Evolutionary conservation across 2,797 vertebrate species (phyloP).

Genomic region (Alcedo quadribrachys): DNA sequence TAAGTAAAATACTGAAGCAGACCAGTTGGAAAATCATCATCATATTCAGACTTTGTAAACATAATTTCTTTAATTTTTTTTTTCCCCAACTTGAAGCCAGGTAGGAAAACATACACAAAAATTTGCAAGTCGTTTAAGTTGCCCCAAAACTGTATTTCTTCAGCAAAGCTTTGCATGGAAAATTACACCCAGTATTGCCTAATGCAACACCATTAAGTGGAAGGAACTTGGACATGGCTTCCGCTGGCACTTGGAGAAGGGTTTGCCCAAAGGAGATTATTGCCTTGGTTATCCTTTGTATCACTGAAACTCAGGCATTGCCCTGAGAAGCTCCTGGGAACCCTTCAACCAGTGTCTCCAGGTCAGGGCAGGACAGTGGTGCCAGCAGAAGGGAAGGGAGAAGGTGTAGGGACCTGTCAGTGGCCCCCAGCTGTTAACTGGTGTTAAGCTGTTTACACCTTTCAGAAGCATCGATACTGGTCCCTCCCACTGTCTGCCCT

Average conservation of each 20-base stretch:
- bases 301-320: neutral
- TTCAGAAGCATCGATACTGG: fast-evolving
- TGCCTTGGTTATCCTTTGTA: neutral
- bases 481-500: neutral
- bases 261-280: neutral
- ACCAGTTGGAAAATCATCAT: conserved; percentile 19
- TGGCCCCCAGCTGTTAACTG: neutral
- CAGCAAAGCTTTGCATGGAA: neutral
- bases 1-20: neutral
- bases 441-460: neutral
- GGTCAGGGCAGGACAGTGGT: neutral
- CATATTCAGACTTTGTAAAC: conserved; percentile 10
- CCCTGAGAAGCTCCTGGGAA: neutral
- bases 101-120: neutral
- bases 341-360: neutral
- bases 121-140: neutral
- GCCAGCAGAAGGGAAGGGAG: neutral
- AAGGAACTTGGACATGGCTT: neutral
- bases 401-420: neutral
- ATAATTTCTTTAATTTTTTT: neutral
- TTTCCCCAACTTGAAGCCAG: neutral
- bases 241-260: fast-evolving
- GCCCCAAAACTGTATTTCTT: neutral
- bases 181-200: neutral
- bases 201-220: neutral